These are phyloP conservation scores for Halcyon badia DNA, from an alignment of 2,797 vertebrate genomes.

Conservation along the genomic window DNA sequence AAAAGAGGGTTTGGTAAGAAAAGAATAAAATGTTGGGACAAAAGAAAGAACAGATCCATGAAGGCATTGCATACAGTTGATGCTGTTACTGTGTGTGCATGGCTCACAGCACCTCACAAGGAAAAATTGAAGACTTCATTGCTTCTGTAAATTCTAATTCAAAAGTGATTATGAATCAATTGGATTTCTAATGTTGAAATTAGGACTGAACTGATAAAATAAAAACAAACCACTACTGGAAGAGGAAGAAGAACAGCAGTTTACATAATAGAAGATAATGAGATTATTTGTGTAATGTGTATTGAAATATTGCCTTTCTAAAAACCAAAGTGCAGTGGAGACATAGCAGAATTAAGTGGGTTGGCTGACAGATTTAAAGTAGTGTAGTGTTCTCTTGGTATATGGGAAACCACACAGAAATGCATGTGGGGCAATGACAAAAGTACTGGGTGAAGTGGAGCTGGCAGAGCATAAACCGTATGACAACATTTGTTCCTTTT, in stretches of 20 bases:
- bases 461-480: not conserved
- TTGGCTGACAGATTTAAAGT: not conserved
- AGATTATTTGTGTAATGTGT: not conserved
- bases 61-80: not conserved
- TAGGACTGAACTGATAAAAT: not conserved
- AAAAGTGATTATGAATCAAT: not conserved
- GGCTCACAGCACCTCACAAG: not conserved
- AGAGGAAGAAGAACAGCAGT: not conserved
- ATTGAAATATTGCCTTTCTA: not conserved
- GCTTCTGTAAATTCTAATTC: not conserved
- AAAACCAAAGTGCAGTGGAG: not conserved
- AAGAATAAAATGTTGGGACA: not conserved
- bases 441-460: not conserved
- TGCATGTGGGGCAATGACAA: not conserved
- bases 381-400: not conserved
- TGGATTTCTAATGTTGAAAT: not conserved
- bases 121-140: not conserved
- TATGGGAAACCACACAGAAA: not conserved
- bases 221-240: rapidly evolving
- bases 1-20: not conserved
- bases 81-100: rapidly evolving
- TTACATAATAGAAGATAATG: not conserved
- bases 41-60: not conserved
- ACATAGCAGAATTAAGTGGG: not conserved
- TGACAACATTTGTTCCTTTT: constrained; percentile 5